Percentiles rank a stretch among this genome's conserved stretches.
Evolutionary conservation across 2,113 vertebrate genomes (phyloP).

Genomic region (Danionella cerebrum): DNA sequence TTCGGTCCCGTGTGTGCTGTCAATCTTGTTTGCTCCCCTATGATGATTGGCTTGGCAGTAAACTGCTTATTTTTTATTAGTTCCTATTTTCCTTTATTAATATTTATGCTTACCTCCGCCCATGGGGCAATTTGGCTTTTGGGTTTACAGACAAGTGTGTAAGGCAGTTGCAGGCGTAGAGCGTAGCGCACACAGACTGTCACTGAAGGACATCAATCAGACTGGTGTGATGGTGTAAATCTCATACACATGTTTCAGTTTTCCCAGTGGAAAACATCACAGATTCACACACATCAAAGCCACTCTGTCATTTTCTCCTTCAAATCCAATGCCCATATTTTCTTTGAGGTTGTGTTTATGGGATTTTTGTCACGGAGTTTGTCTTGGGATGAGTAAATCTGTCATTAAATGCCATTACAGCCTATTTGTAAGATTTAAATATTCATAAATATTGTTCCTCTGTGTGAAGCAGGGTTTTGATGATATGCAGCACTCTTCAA

Average conservation of each 20-base stretch:
- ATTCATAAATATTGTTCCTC: neutral
- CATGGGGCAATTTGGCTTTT: neutral
- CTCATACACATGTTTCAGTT: conserved; percentile 15
- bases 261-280: conserved; percentile 26
- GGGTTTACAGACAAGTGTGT: neutral
- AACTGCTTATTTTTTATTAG: neutral
- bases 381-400: conserved; percentile 4
- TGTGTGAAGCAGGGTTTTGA: neutral
- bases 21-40: neutral
- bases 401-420: conserved; percentile 17
- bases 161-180: neutral
- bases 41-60: neutral
- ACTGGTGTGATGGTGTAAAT: neutral
- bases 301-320: conserved; percentile 6
- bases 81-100: neutral
- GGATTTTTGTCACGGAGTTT: conserved; percentile 15
- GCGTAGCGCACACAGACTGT: neutral
- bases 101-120: neutral
- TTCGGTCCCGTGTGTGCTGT: neutral
- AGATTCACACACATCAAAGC: conserved; percentile 23
- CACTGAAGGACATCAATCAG: conserved; percentile 31
- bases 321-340: conserved; percentile 13
- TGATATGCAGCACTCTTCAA: neutral
- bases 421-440: neutral
- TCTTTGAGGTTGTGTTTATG: conserved; percentile 24